Evolutionary conservation across 2,113 vertebrate genomes (phyloP).

Genomic region (Hemichromis elongatus): DNA sequence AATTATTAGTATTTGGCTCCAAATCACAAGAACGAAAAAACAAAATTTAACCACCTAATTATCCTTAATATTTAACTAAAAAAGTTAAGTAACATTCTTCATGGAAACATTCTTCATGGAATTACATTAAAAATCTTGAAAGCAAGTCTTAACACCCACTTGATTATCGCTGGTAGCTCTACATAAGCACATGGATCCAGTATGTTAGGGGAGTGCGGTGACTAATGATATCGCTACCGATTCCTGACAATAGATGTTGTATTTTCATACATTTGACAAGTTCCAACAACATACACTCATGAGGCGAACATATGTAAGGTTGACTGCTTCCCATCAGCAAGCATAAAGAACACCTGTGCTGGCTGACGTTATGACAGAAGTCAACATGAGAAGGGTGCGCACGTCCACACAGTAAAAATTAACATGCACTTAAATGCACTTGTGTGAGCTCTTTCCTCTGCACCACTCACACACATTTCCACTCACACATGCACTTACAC

Average conservation of each 20-base stretch:
- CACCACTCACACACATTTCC: not conserved
- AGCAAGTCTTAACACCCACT: not conserved
- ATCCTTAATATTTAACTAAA: not conserved
- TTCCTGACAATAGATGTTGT: constrained; percentile 6
- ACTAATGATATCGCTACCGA: constrained; percentile 10
- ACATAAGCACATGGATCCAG: not conserved
- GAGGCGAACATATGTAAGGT: not conserved
- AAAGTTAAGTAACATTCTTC: not conserved
- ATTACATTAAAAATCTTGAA: not conserved
- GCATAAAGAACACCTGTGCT: constrained; percentile 19
- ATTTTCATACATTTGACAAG: constrained; percentile 25
- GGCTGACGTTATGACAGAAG: not conserved
- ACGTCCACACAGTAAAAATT: not conserved
- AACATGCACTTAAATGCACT: constrained; percentile 13
- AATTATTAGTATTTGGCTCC: not conserved
- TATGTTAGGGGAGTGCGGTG: not conserved
- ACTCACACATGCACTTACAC: constrained; percentile 22
- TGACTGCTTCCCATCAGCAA: not conserved
- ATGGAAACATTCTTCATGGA: not conserved
- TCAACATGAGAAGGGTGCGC: not conserved
- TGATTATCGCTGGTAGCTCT: constrained; percentile 3
- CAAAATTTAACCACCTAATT: not conserved
- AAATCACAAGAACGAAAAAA: not conserved
- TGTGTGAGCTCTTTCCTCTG: not conserved
- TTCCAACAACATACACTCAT: constrained; percentile 9